Percentiles rank a stretch among this genome's conserved stretches.
Evolutionary conservation across 2,888 invertebrate species (phyloP).

Genomic region (Meiosimyza platycephala): DNA sequence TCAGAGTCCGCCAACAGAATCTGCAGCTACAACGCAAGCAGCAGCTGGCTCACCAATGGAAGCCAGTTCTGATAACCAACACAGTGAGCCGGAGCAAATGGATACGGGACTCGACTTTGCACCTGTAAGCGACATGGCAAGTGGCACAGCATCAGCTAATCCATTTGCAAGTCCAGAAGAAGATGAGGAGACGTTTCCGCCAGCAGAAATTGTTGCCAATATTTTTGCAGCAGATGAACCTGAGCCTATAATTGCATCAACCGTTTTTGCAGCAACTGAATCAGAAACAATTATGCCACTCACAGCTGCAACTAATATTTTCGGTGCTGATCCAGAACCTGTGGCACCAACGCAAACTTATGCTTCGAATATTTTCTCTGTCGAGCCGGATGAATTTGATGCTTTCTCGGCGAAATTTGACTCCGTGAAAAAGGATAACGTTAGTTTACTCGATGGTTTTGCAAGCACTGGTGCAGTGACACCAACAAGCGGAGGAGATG

Average conservation of each 20-base stretch:
- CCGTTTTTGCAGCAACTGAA: slow-evolving; percentile 47
- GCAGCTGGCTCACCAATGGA: slow-evolving; percentile 51
- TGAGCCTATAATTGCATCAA: slow-evolving; percentile 44
- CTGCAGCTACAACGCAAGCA: slow-evolving; percentile 52
- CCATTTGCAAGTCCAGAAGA: slow-evolving; percentile 69
- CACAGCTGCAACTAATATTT: slow-evolving; percentile 50
- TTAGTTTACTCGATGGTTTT: slow-evolving; percentile 64
- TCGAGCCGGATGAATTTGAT: slow-evolving; percentile 79
- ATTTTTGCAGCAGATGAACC: slow-evolving; percentile 55
- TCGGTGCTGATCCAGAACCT: slow-evolving; percentile 60
- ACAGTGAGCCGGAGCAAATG: slow-evolving; percentile 61
- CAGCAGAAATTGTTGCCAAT: slow-evolving; percentile 52
- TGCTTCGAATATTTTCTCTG: slow-evolving; percentile 60
- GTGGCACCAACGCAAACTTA: slow-evolving; percentile 50
- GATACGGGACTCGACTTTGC: slow-evolving; percentile 64
- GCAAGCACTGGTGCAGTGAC: slow-evolving; percentile 62
- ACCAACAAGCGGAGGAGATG: slow-evolving; percentile 59
- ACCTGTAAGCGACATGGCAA: slow-evolving; percentile 54
- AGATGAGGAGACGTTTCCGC: slow-evolving; percentile 56
- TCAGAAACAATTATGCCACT: slow-evolving; percentile 39
- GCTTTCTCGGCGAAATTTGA: slow-evolving; percentile 92
- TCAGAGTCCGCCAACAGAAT: slow-evolving; percentile 59
- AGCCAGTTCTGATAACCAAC: slow-evolving; percentile 49
- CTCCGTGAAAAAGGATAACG: slow-evolving; percentile 68
- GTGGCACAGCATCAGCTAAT: slow-evolving; percentile 67